Base-by-base conservation (phyloP, 2,797 vertebrate genomes). In the Myoxocephalus aenaeus region DNA sequence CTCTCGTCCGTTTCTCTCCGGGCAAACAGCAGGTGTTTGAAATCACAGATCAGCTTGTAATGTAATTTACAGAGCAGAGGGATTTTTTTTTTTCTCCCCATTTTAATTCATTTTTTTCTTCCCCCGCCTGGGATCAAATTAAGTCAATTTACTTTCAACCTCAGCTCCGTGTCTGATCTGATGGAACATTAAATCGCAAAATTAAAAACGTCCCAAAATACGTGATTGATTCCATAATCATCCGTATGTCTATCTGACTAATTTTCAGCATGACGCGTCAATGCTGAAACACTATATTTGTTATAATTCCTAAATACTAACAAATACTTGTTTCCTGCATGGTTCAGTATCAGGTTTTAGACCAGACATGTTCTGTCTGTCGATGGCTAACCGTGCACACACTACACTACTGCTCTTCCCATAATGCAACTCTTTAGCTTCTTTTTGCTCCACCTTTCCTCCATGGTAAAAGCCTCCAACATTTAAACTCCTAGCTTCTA, bases 31-130 rank as follows among this genome's bases (percentile, higher is more conserved):
- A 72, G 58, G 67, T 79, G 65, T 75, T 65, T 72, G 57, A 75
- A 81, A 75, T 29, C 40, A 74, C 67, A 79, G 58, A 75, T 66
- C 66, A 73, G 62, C 51, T 32, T 7, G 57, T 53, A 84, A 72
- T 70, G 46, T 40, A 61, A 76, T 73, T 84, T 62, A 50, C 68
- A 65, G 29, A 81, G 57, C 15, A 12, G 3, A 11, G 29, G n/a
- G 32, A 40, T 48, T 17, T 34, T 29, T n/a, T 29, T 38, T 32
- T 29, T n/a, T 2, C 5, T 15, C 36, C 8, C 34, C 32, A 36
- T 42, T 64, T 69, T 57, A 18, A 72, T 71, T 67, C 34, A 53
- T 67, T 48, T 66, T 64, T 22, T 62, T 9, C n/a, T n/a, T 11
- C 4, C 3, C 34, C 34, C 4, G 0, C 14, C 20, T 5, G 11